phyloP scores from a whole-genome alignment of 2,113 vertebrate genomes.

The Copsychus sechellarum region DNA sequence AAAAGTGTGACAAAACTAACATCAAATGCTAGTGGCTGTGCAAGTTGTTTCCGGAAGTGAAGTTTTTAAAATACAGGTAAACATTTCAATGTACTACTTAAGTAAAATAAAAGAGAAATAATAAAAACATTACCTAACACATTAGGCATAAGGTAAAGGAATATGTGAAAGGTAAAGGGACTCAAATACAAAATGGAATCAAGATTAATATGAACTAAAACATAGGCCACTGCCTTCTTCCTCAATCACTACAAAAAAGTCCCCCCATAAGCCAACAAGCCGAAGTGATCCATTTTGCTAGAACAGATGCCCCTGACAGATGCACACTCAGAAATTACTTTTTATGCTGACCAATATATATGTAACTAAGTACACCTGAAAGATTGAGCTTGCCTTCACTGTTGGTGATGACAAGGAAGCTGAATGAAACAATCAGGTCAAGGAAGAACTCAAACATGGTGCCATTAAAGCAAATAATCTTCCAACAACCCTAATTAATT shows the following conservation, averaged over 20 bases:
- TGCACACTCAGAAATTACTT: background rate
- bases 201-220: background rate
- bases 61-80: background rate
- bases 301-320: background rate
- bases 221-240: background rate
- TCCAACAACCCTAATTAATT: background rate
- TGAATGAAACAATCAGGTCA: background rate
- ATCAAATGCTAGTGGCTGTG: background rate
- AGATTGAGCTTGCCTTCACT: background rate
- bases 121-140: background rate
- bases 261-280: background rate
- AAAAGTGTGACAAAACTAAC: background rate
- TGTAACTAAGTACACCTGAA: background rate
- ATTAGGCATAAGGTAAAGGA: background rate
- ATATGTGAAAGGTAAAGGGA: background rate
- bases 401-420: background rate
- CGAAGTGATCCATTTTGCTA: background rate
- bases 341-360: background rate
- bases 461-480: background rate
- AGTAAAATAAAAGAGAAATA: background rate
- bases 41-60: background rate
- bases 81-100: background rate
- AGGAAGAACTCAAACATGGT: background rate
- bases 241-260: accelerated
- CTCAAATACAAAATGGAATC: background rate